Base-by-base conservation (phyloP, 2,888 invertebrate species). In the Brachyptera risi region DNA sequence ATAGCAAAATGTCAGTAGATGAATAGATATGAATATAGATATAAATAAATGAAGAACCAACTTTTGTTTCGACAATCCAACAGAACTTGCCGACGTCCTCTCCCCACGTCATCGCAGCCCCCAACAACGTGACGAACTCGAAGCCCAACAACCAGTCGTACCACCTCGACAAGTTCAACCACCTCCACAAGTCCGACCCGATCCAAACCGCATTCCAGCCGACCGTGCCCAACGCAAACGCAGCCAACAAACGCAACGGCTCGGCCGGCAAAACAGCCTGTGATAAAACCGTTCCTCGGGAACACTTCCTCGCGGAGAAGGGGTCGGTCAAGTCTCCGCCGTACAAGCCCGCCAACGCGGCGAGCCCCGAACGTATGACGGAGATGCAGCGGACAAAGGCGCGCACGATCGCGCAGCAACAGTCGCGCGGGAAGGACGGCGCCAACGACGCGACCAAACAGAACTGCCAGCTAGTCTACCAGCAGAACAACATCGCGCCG, bases 311-410 rank as follows among this genome's bases (percentile, higher is more conserved):
- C 17, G 38, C 38, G 3, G 38, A 38, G n/a, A 38, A 38, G 38
- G 38, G 38, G 23, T 9, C 13, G 24, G 23, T 21, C 9, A 21
- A 21, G 24, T 47, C 3, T 21, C 21, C 47, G 21, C 2, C 3
- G 21, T n/a, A 24, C 9, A 47, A 47, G 21, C 11, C 19, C 15
- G 15, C 21, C 19, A 21, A 3, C 17, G 38, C 38, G 42, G 21
- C 31, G 17, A 26, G 27, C 27, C 50, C 24, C 24, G 50, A 51
- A 26, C 24, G 50, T 4, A n/a, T 51, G 11, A 26, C 50, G 15
- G 50, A 51, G 50, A 31, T 31, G 50, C 50, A 51, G 9, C 50
- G 50, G n/a, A n/a, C n/a, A n/a, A n/a, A n/a, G n/a, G 17, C 11
- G 31, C 31, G 31, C 31, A 31, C 31, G 7, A 11, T 31, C 31